Evolutionary conservation across 2,888 invertebrate species (phyloP), one percentile per base, ranked within the genome.

Genomic region (Gastrophysa polygoni): DNA sequence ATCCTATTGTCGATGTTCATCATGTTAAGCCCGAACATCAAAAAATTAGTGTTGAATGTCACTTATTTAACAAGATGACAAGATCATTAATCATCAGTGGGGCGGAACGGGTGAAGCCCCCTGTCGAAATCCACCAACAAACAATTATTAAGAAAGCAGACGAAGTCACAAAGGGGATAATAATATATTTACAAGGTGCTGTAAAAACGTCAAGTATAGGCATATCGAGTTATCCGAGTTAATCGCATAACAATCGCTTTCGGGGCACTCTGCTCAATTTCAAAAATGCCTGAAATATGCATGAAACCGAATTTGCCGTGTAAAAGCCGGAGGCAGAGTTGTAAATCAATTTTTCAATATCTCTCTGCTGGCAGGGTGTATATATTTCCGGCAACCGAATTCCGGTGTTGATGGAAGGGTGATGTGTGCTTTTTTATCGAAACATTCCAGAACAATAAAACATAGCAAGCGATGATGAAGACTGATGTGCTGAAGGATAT

Each of bases 341-440:
- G 61, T 71, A 72, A 72, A 71, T 71, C 71, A 72, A 69, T 70
- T 69, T 71, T 72, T 72, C 70, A 70, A 70, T 71, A 70, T 68
- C 67, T 63, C 61, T 64, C 52, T 63, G 68, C 68, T 70, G 72
- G 70, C 67, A 70, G 70, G 71, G 72, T 67, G 71, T 73, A 74
- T 69, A 71, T 69, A 62, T 38, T 38, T n/a, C 38, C 38, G 14
- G 4, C n/a, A 14, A 14, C 3, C 6, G 14, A 38, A 38, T 38
- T 2, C 6, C 38, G 38, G 14, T 66, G 65, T 66, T 67, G 66
- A 61, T 65, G 58, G 43, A 51, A 50, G 57, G 61, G 63, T 66
- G 61, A n/a, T 17, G 28, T 17, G 28, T n/a, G 43, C 14, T 16
- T 55, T 55, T 18, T 55, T 20, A 20, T 34, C n/a, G 18, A 38